Evolutionary conservation across 2,797 vertebrate species (phyloP).

Genomic region (Rhinatrema bivittatum): DNA sequence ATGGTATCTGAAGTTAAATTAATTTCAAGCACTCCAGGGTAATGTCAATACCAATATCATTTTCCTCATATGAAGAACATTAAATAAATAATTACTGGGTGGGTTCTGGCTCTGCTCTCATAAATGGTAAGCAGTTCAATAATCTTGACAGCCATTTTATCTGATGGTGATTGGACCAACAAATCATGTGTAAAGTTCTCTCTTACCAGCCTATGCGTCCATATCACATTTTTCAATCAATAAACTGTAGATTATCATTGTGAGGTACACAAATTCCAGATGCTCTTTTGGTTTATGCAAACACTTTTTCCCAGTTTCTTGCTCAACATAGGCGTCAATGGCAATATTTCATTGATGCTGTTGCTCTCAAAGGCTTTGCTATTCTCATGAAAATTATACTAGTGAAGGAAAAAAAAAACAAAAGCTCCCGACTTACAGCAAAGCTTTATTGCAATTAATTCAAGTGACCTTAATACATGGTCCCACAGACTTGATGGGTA

Average conservation of each 20-base stretch:
- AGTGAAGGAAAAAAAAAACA: conserved; percentile 2
- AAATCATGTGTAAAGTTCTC: too few relatives aligned
- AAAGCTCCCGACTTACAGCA: neutral
- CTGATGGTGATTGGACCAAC: too few relatives aligned
- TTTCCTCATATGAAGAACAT: neutral
- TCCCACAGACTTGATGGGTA: conserved; percentile 4
- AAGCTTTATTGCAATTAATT: conserved; percentile 1
- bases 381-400: neutral
- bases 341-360: neutral
- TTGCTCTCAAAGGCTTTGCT: neutral
- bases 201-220: too few relatives aligned
- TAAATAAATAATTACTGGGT: neutral
- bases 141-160: too few relatives aligned
- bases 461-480: neutral
- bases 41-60: neutral
- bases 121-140: too few relatives aligned
- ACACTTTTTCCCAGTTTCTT: neutral
- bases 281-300: too few relatives aligned
- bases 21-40: too few relatives aligned
- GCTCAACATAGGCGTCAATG: neutral
- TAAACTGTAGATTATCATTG: too few relatives aligned
- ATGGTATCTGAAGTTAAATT: too few relatives aligned
- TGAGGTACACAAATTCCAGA: too few relatives aligned
- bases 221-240: too few relatives aligned
- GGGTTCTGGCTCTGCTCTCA: too few relatives aligned